These are phyloP conservation scores for Blennius ocellaris DNA, from an alignment of 2,113 vertebrate genomes.

Conservation along the genomic window DNA sequence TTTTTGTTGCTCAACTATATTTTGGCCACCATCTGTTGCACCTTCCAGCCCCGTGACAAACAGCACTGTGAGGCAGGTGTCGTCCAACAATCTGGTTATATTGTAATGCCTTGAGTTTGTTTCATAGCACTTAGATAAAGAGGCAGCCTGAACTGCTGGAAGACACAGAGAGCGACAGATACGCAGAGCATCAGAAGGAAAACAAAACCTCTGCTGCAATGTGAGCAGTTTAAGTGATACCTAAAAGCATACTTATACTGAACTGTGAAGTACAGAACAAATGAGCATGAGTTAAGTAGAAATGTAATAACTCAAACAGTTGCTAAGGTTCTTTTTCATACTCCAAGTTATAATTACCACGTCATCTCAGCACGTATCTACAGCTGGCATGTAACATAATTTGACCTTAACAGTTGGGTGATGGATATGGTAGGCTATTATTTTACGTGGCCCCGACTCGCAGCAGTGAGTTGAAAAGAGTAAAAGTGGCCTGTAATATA, in stretches of 20 bases:
- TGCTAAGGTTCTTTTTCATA: background rate
- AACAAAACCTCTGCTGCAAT: background rate
- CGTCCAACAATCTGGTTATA: conserved; percentile 25
- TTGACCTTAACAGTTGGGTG: conserved; percentile 9
- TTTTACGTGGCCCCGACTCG: conserved; percentile 21
- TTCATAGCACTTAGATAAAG: conserved; percentile 20
- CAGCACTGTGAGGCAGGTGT: conserved; percentile 32
- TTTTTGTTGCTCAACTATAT: conserved; percentile 49
- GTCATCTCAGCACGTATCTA: conserved; percentile 15
- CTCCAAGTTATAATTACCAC: conserved; percentile 28
- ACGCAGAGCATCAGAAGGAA: background rate
- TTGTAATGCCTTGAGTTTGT: conserved; percentile 22
- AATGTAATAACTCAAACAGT: conserved; percentile 1
- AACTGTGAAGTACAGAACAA: conserved; percentile 20
- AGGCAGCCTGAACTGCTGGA: conserved; percentile 24
- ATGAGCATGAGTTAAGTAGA: conserved; percentile 2
- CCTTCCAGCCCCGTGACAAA: conserved; percentile 42
- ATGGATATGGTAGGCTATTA: conserved; percentile 28
- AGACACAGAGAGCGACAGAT: conserved; percentile 1
- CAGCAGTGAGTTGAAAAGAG: conserved; percentile 27
- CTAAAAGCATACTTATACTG: background rate
- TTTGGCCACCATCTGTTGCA: conserved; percentile 56
- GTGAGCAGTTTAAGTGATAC: background rate
- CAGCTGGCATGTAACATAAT: background rate
- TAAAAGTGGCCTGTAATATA: conserved; percentile 3